Base-by-base conservation (phyloP, 2,113 vertebrate species). In the Emydocephalus ijimae region DNA sequence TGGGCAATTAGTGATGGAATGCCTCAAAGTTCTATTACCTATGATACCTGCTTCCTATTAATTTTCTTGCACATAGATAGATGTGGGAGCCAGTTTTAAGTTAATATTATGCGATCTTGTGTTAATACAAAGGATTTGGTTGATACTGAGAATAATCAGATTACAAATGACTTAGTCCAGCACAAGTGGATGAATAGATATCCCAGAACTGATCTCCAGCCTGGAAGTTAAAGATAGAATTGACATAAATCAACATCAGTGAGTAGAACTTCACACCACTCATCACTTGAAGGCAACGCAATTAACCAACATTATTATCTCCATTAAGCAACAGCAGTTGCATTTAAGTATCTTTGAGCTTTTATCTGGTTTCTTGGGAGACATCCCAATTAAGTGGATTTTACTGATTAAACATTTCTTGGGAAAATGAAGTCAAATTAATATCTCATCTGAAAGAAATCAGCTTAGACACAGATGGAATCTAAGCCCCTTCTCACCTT, bases 371-470 rank as follows among this genome's bases (percentile, higher is more conserved):
- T 96, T 96, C 97, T 95, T 96, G 96, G 96, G 97, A 97, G 97
- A 96, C 96, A 96, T 97, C 96, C 96, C 97, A 97, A 97, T 97
- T 97, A 97, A 97, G 96, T 96, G 96, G 96, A 96, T 97, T 96
- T 96, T 93, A 95, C 95, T 97, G 96, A 97, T 97, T 97, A 97
- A 97, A 97, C 97, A 96, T 96, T 97, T 97, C 96, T 96, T 96
- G 95, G 96, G 96, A 96, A 97, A 97, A 96, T 97, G 96, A 96
- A 97, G 97, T 97, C 96, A 97, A 97, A 97, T 97, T 97, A 97
- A 97, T 97, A 97, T 96, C 96, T 96, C 96, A 96, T 97, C 96
- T 96, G 97, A 97, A 97, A 96, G 96, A 96, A 97, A 97, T 95
- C 95, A 94, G 96, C 96, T 97, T 96, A 95, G 92, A 96, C 93